These are phyloP conservation scores for Poeciliopsis paucimaculata DNA, from an alignment of 2,797 vertebrate species.

Conservation along the genomic window DNA sequence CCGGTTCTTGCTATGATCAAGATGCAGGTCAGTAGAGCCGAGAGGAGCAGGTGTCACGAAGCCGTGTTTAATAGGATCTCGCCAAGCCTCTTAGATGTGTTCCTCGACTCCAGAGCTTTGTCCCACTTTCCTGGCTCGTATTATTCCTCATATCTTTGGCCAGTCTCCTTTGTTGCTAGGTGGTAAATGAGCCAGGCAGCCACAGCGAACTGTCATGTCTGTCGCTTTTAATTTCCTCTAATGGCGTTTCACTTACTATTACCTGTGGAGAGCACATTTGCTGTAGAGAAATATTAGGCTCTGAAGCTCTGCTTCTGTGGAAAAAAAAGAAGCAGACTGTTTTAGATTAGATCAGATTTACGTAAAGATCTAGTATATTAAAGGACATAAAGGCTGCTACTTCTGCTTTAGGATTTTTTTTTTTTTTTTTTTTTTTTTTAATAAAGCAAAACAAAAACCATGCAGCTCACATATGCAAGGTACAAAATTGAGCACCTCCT, in stretches of 20 bases:
- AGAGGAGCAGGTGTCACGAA: conserved; percentile 73
- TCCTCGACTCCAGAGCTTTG: conserved; percentile 70
- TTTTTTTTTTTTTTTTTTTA: background rate
- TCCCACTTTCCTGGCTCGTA: conserved; percentile 65
- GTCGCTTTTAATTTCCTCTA: conserved; percentile 20
- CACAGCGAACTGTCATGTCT: conserved; percentile 18
- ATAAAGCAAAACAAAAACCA: background rate
- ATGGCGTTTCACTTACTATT: conserved; percentile 25
- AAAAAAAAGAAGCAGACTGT: conserved; percentile 4
- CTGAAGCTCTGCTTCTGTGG: conserved; percentile 12
- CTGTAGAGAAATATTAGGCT: conserved; percentile 10
- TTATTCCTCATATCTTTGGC: conserved; percentile 30
- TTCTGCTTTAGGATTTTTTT: background rate
- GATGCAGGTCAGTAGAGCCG: conserved; percentile 61
- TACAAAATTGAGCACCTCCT: conserved; percentile 34
- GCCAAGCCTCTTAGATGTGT: conserved; percentile 75
- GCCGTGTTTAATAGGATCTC: conserved; percentile 79
- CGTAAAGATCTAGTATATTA: conserved; percentile 34
- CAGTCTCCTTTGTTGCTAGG: conserved; percentile 33
- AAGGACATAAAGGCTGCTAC: conserved; percentile 31
- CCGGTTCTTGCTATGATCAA: conserved; percentile 12
- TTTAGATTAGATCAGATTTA: conserved; percentile 30
- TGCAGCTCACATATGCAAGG: conserved; percentile 20
- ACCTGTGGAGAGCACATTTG: conserved; percentile 25
- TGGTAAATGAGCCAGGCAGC: conserved; percentile 18